phyloP scores from a whole-genome alignment of 2,113 vertebrate species.

The Hippocampus comes region DNA sequence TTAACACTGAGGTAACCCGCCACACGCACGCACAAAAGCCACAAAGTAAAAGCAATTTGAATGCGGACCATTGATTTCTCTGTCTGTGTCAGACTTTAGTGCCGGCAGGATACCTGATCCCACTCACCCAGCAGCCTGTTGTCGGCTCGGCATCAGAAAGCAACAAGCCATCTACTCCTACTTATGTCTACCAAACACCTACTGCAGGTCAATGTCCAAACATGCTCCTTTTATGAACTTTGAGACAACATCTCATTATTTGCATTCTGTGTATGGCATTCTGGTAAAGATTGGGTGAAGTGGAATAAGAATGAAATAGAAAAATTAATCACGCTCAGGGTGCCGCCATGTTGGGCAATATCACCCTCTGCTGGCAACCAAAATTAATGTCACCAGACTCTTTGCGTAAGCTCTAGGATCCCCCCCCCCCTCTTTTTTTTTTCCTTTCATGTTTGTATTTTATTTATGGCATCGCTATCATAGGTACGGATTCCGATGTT shows the following conservation, averaged over 20 bases:
- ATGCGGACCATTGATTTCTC: conserved; percentile 1
- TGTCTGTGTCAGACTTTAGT: conserved; percentile 76
- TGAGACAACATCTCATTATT: neutral
- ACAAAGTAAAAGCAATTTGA: neutral
- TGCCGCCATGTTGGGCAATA: no score
- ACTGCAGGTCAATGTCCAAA: conserved; percentile 69
- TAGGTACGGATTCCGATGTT: no score
- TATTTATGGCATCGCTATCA: no score
- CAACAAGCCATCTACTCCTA: conserved; percentile 66
- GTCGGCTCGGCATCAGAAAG: conserved; percentile 61
- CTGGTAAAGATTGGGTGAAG: no score
- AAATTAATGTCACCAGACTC: no score
- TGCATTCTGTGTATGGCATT: neutral
- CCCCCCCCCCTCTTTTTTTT: neutral
- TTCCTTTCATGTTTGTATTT: neutral
- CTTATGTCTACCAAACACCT: conserved; percentile 79
- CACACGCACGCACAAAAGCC: neutral
- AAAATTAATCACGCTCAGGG: no score
- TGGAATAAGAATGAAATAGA: no score
- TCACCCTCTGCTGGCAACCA: no score
- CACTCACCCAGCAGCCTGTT: conserved; percentile 79
- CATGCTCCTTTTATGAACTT: neutral
- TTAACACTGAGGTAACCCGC: conserved; percentile 61
- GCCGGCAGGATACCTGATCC: conserved; percentile 87
- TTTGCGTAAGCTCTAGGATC: no score